A percentile compares a stretch with the other conserved stretches of the same genome.
These are phyloP conservation scores for Syngnathus floridae DNA, from an alignment of 2,113 vertebrate species.

Conservation along the genomic window DNA sequence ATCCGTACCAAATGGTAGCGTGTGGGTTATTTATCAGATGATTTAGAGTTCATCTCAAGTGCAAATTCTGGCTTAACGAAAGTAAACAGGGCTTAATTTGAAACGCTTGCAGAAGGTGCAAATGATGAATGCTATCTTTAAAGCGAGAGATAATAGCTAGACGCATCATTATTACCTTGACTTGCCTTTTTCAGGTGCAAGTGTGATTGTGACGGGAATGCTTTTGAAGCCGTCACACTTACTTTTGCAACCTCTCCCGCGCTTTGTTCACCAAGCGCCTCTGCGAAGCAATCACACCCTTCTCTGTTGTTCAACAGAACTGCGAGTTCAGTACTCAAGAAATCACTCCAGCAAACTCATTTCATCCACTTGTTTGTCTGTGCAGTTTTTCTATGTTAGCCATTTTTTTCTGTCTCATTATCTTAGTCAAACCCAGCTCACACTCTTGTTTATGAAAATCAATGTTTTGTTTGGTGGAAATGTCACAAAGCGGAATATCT, in stretches of 20 bases:
- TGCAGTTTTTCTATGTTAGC: neutral
- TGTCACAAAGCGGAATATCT: neutral
- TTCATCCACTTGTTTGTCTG: constrained; percentile 11
- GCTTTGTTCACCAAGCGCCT: constrained; percentile 30
- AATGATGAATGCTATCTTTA: neutral
- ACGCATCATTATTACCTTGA: constrained; percentile 28
- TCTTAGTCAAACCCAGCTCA: neutral
- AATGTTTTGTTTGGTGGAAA: neutral
- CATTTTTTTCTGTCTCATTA: constrained; percentile 8
- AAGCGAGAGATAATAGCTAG: constrained; percentile 13
- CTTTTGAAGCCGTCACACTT: constrained; percentile 34
- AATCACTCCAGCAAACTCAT: constrained; percentile 20
- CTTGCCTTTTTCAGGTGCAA: constrained; percentile 12
- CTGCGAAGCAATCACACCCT: constrained; percentile 51
- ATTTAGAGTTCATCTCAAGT: constrained; percentile 8
- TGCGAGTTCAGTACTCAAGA: constrained; percentile 33
- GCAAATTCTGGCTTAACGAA: neutral
- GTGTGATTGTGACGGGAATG: constrained; percentile 16
- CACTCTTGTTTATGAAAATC: neutral
- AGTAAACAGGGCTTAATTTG: constrained; percentile 1
- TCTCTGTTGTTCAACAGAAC: constrained; percentile 36
- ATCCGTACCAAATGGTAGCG: constrained; percentile 7
- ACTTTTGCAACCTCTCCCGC: constrained; percentile 37
- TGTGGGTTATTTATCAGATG: constrained; percentile 4
- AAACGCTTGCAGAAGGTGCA: constrained; percentile 3